A percentile compares a stretch with the other conserved stretches of the same genome.
Conservation (phyloP, 2,888 invertebrate genomes). For the Eulithis prunata region DNA sequence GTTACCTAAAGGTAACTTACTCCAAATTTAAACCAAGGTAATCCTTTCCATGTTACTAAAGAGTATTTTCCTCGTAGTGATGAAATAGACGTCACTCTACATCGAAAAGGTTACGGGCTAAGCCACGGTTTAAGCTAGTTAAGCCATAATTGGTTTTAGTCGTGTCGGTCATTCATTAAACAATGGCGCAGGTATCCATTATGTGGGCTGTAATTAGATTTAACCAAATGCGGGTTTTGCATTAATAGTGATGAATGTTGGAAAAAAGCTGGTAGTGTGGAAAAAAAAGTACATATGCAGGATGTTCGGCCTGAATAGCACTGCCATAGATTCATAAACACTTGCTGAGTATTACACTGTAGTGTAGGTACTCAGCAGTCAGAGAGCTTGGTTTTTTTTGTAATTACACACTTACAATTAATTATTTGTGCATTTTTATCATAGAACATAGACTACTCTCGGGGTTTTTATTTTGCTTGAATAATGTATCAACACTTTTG, state of each 20-base stretch:
- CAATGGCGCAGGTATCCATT: slow-evolving; percentile 78
- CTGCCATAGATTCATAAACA: slow-evolving; percentile 10
- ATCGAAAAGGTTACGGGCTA: neutral
- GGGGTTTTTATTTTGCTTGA: too few relatives aligned
- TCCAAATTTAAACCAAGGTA: too few relatives aligned
- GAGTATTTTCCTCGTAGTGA: too few relatives aligned
- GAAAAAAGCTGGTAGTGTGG: slow-evolving; percentile 49
- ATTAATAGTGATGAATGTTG: slow-evolving; percentile 63
- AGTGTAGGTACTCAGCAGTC: neutral
- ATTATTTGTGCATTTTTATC: too few relatives aligned
- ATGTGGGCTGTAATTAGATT: slow-evolving; percentile 81
- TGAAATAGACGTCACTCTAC: too few relatives aligned
- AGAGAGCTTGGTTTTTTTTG: slow-evolving; percentile 5
- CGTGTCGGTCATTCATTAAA: slow-evolving; percentile 76
- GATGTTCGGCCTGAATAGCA: slow-evolving; percentile 59
- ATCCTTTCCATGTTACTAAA: too few relatives aligned
- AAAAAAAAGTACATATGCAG: slow-evolving; percentile 55
- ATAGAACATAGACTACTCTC: too few relatives aligned
- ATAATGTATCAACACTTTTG: too few relatives aligned
- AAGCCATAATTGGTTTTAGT: slow-evolving; percentile 66
- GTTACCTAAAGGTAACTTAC: too few relatives aligned
- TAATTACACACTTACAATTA: neutral
- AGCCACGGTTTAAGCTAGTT: slow-evolving; percentile 11
- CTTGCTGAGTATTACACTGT: slow-evolving; percentile 9
- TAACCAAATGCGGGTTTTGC: slow-evolving; percentile 80